Evolutionary conservation across 2,797 vertebrate genomes (phyloP), one percentile per base, ranked within the genome.

Genomic region (Heteromormyrus szaboi): DNA sequence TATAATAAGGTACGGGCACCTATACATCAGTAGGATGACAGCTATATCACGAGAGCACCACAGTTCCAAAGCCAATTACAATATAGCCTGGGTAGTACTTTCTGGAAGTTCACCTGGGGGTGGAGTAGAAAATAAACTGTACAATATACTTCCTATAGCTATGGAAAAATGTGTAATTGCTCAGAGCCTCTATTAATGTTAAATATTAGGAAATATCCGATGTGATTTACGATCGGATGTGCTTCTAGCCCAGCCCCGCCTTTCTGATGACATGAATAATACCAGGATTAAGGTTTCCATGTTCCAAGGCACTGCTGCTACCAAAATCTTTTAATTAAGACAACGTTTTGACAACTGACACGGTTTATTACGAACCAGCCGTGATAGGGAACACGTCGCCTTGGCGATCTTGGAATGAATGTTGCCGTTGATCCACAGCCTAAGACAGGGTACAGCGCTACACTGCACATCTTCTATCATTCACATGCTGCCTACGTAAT

Each of bases 1-100:
- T 90, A 88, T 88, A 86, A 89, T 81, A 89, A 90, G 89, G 79
- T 59, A 56, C 88, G 89, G 87, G 90, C 86, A 89, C 89, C 51
- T 89, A 89, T 89, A 87, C 72, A 87, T 85, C 17, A 19, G 65
- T 22, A 81, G 85, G 46, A 83, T 89, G 87, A 81, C 87, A 89
- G 62, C 62, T 56, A 89, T 68, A 81, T 91, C 90, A 90, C 86
- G 88, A 90, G 85, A 91, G 87, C 22, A 83, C 22, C 87, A 88
- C 87, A 54, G 33, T 56, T 46, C 86, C 62, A 68, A 76, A 72
- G 83, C 50, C 87, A 88, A 50, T 85, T 89, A 85, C 56, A 85
- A 85, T 65, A 68, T 29, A 50, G 81, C 56, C 5, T 37, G 54
- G 33, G 83, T 85, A 68, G 59, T 41, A 62, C 17, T 48, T 50